Percentiles rank a stretch among this genome's conserved stretches.
Evolutionary conservation across 2,113 vertebrate genomes (phyloP).

Genomic region (Ailuropoda melanoleuca): DNA sequence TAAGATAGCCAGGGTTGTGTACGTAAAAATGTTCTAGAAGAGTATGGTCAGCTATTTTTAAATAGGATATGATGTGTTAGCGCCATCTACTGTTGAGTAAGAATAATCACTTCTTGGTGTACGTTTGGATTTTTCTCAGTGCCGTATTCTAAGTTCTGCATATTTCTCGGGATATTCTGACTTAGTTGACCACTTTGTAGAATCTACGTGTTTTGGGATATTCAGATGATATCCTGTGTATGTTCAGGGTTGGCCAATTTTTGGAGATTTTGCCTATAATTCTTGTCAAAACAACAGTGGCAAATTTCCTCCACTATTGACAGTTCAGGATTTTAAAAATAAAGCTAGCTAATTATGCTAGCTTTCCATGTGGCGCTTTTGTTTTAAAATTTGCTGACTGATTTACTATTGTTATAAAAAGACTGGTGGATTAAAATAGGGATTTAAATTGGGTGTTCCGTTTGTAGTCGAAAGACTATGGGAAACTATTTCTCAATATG

Average conservation of each 20-base stretch:
- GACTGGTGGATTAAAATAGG: background rate
- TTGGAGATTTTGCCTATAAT: conserved; percentile 2
- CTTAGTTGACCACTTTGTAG: background rate
- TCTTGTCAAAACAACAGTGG: background rate
- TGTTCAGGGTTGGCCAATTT: background rate
- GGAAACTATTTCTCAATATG: background rate
- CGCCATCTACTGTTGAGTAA: conserved; percentile 68
- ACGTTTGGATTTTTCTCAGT: background rate
- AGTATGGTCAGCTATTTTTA: background rate
- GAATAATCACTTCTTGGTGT: background rate
- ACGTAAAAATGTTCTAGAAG: background rate
- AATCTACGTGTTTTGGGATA: background rate
- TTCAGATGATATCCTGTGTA: background rate
- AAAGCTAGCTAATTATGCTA: background rate
- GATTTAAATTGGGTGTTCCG: background rate
- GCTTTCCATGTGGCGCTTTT: background rate
- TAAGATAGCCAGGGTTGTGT: background rate
- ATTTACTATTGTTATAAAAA: background rate
- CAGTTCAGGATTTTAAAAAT: background rate
- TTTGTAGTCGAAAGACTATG: background rate
- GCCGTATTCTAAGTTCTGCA: background rate
- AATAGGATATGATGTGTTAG: conserved; percentile 25
- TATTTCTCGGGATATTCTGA: background rate
- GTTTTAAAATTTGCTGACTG: background rate
- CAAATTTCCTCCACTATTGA: background rate